Evolutionary conservation across 1,140 invertebrate species (phyloP).

Genomic region (Cotesia chilonis): DNA sequence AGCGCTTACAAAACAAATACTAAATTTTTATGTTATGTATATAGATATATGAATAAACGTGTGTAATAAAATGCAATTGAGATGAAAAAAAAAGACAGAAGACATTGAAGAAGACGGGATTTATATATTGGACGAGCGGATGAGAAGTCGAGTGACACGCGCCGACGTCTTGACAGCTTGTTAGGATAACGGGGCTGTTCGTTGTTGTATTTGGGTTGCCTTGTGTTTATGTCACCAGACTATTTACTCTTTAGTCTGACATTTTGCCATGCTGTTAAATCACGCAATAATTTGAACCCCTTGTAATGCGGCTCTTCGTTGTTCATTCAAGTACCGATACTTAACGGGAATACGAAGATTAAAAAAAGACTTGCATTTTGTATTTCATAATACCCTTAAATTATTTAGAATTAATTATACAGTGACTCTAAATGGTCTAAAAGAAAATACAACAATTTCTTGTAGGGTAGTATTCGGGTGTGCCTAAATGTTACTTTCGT

Average conservation of each 20-base stretch:
- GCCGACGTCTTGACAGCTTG: slow-evolving; percentile 49
- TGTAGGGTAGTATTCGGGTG: too few species aligned
- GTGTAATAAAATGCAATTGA: slow-evolving; percentile 17
- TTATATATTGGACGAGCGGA: slow-evolving; percentile 35
- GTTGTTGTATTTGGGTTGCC: neutral
- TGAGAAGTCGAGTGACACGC: slow-evolving; percentile 47
- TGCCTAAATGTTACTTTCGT: too few species aligned
- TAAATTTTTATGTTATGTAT: neutral
- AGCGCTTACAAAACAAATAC: neutral
- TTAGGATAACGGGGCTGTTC: slow-evolving; percentile 41
- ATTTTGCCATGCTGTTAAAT: neutral
- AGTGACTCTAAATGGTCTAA: too few species aligned
- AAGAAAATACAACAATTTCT: too few species aligned
- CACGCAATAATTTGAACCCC: neutral
- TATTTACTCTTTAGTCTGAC: slow-evolving; percentile 22
- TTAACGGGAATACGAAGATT: too few species aligned
- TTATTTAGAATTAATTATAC: too few species aligned
- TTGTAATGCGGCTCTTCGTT: too few species aligned
- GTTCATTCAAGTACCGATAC: too few species aligned
- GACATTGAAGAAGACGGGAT: slow-evolving; percentile 23
- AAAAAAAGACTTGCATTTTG: too few species aligned
- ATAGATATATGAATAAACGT: neutral
- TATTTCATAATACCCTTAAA: too few species aligned
- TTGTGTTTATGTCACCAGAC: slow-evolving; percentile 2
- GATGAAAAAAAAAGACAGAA: slow-evolving; percentile 9